Base-by-base conservation (phyloP, 1,140 invertebrate species). In the Aphidius gifuensis region DNA sequence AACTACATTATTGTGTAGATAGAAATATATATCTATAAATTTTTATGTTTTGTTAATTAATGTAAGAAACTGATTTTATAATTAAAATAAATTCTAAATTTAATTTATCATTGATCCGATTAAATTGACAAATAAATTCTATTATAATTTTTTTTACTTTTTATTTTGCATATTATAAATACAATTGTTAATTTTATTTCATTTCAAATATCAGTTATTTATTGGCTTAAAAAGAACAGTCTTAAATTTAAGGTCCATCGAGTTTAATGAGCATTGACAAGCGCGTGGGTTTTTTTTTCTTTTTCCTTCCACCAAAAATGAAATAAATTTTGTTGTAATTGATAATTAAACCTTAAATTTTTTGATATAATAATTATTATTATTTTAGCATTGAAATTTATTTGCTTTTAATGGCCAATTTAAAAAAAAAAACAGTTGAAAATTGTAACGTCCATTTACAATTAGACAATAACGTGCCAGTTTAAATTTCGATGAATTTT, bases 181-280 rank as follows among this genome's bases (percentile, higher is more conserved):
- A 64, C 39, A 21, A 58, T 58, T 63, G 43, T 60, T 60, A 58
- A 45, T 6, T 56, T 6, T 66, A 42, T 48, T 53, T 66, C 64
- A 64, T 59, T 54, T 62, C 64, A 71, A 72, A 72, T 73, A 74
- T 73, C 72, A 76, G 68, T 72, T 74, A 68, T 74, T 74, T 32
- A 32, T 32, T 74, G 74, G 71, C 71, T 74, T 73, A 69, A 67
- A 66, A 61, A 57, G 48, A 65, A 76, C 71, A 76, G 74, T 76
- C 74, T 76, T 76, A 71, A 71, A 69, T 71, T 70, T 69, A 64
- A 61, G 60, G 64, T 61, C 60, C 49, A 61, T 55, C 64, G 48
- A 65, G 60, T 63, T 55, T 63, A 63, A 63, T 63, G 56, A 63
- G 61, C 56, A 63, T 63, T 59, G 61, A 49, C 61, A 43, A 63